Conservation (phyloP, 2,113 vertebrate species). For the Scomber scombrus region DNA sequence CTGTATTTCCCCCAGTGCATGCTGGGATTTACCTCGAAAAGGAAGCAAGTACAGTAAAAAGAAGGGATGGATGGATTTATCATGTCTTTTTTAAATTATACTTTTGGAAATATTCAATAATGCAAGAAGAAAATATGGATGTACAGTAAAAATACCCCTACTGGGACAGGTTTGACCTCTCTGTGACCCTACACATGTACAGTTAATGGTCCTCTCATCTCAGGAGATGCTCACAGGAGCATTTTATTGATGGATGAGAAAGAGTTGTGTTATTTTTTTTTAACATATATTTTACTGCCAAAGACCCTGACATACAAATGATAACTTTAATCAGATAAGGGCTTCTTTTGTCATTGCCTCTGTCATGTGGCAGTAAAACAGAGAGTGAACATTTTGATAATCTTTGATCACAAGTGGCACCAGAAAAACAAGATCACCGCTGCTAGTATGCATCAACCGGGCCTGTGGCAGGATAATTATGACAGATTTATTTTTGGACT, state of each 20-base stretch:
- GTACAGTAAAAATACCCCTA: not conserved
- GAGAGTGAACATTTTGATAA: not conserved
- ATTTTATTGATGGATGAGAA: not conserved
- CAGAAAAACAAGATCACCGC: slow-evolving; percentile 14
- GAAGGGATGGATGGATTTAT: slow-evolving; percentile 12
- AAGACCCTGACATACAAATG: not conserved
- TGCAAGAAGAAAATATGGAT: slow-evolving; percentile 25
- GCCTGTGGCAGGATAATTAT: slow-evolving; percentile 16
- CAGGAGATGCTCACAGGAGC: too few species aligned
- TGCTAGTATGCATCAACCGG: not conserved
- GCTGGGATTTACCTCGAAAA: not conserved
- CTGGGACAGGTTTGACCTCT: slow-evolving; percentile 2
- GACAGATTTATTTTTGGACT: slow-evolving; percentile 61
- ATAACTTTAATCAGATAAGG: slow-evolving; percentile 2
- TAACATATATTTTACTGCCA: not conserved
- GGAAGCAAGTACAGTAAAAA: not conserved
- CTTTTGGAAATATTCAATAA: slow-evolving; percentile 42
- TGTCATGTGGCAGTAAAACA: slow-evolving; percentile 8
- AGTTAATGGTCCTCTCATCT: too few species aligned
- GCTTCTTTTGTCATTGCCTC: not conserved
- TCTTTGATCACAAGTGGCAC: not conserved
- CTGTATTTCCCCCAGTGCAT: not conserved
- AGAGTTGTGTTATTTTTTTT: not conserved
- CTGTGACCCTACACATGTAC: not conserved
- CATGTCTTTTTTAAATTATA: slow-evolving; percentile 4